Percentiles rank a stretch among this genome's conserved stretches.
phyloP scores from a whole-genome alignment of 1,140 invertebrate genomes.

The Lepeophtheirus salmonis region DNA sequence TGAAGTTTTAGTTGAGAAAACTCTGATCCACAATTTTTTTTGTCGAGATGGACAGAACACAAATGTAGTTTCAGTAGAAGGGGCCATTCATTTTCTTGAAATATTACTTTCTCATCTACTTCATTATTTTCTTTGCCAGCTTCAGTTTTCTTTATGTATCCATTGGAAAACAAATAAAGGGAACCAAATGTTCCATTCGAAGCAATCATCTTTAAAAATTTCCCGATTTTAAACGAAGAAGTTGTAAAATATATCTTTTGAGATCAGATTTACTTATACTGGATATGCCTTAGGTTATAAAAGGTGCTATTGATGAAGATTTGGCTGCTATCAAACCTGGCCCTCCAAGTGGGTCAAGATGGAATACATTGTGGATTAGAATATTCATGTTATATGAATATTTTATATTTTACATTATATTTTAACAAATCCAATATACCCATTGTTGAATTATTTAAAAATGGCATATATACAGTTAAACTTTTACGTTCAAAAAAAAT shows the following conservation, averaged over 20 bases:
- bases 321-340: not conserved
- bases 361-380: not conserved
- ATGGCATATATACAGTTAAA: no score
- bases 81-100: not conserved
- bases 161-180: not conserved
- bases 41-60: not conserved
- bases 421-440: no score
- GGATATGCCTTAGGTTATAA: not conserved
- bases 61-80: not conserved
- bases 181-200: not conserved
- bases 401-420: no score
- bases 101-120: not conserved
- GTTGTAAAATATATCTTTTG: not conserved
- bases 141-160: not conserved
- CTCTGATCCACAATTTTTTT: not conserved
- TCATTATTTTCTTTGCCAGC: not conserved
- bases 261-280: not conserved
- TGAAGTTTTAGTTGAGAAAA: not conserved
- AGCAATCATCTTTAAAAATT: not conserved
- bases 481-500: no score
- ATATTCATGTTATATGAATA: not conserved
- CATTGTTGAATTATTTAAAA: no score
- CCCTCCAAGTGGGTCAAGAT: not conserved
- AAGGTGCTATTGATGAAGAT: not conserved
- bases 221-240: not conserved